Conservation (phyloP, 2,888 invertebrate species). For the Serripes groenlandicus region DNA sequence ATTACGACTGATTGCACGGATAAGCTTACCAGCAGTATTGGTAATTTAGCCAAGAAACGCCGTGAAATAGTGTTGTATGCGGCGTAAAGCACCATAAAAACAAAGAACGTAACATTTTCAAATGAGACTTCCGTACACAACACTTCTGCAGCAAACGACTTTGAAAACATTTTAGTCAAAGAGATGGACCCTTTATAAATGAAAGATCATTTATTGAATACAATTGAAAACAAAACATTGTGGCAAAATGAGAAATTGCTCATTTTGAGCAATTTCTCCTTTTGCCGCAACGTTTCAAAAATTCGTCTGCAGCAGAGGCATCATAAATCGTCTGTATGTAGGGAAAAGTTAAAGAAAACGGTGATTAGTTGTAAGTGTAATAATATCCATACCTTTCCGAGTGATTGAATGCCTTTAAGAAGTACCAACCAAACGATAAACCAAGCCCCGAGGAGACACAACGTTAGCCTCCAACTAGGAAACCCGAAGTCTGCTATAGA, state of each 20-base stretch:
- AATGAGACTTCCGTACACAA: too few relatives aligned
- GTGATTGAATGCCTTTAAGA: constrained; percentile 85
- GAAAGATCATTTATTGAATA: too few relatives aligned
- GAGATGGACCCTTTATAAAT: too few relatives aligned
- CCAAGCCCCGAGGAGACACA: constrained; percentile 85
- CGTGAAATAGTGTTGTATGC: too few relatives aligned
- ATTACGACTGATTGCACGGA: too few relatives aligned
- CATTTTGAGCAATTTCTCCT: not conserved
- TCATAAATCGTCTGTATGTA: not conserved
- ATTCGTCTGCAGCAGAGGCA: not conserved
- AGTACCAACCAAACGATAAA: constrained; percentile 83
- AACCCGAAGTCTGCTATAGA: constrained; percentile 84
- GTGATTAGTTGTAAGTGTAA: not conserved
- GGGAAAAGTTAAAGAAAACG: not conserved
- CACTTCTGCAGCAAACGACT: too few relatives aligned
- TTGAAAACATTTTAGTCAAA: too few relatives aligned
- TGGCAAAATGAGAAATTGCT: not conserved
- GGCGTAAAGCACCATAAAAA: too few relatives aligned
- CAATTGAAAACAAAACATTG: not conserved
- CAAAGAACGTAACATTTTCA: too few relatives aligned
- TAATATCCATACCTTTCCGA: constrained; percentile 82
- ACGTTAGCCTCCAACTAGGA: constrained; percentile 81
- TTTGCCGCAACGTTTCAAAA: not conserved
- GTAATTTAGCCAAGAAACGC: too few relatives aligned
- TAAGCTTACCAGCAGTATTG: too few relatives aligned